These are phyloP conservation scores for Colinus virginianus DNA, from an alignment of 2,113 vertebrate species.

Conservation along the genomic window DNA sequence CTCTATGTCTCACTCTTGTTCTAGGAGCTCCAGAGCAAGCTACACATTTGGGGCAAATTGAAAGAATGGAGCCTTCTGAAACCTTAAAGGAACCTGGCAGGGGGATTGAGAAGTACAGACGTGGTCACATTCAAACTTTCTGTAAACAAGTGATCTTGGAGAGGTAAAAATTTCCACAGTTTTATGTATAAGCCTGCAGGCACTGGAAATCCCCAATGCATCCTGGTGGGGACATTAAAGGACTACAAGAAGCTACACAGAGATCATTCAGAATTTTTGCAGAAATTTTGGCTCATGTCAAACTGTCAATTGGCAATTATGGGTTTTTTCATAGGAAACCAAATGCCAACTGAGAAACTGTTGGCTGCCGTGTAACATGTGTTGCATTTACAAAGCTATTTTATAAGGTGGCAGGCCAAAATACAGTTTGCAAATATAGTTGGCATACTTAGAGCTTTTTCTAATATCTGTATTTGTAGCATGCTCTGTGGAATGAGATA, in stretches of 20 bases:
- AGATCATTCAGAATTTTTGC: conserved; percentile 16
- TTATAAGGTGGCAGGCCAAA: conserved; percentile 7
- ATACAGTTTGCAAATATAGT: not conserved
- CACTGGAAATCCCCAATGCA: conserved; percentile 3
- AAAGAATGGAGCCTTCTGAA: conserved; percentile 43
- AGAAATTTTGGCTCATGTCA: not conserved
- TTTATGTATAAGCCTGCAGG: not conserved
- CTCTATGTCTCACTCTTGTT: not conserved
- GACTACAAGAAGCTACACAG: not conserved
- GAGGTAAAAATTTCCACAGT: conserved; percentile 45
- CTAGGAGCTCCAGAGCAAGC: not conserved
- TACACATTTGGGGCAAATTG: not conserved
- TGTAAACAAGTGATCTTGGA: conserved; percentile 24
- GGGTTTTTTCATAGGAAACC: not conserved
- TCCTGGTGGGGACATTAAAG: conserved; percentile 9
- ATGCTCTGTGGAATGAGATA: not conserved
- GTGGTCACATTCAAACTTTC: not conserved
- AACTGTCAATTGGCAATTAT: not conserved
- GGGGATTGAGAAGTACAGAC: not conserved
- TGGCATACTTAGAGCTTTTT: not conserved
- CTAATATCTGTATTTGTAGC: not conserved
- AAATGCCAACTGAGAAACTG: not conserved
- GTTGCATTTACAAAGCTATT: not conserved
- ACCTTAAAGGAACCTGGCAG: conserved; percentile 25
- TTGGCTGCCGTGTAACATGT: not conserved